Percentiles rank a stretch among this genome's conserved stretches.
These are phyloP conservation scores for Monochamus saltuarius DNA, from an alignment of 1,140 invertebrate species.

Conservation along the genomic window DNA sequence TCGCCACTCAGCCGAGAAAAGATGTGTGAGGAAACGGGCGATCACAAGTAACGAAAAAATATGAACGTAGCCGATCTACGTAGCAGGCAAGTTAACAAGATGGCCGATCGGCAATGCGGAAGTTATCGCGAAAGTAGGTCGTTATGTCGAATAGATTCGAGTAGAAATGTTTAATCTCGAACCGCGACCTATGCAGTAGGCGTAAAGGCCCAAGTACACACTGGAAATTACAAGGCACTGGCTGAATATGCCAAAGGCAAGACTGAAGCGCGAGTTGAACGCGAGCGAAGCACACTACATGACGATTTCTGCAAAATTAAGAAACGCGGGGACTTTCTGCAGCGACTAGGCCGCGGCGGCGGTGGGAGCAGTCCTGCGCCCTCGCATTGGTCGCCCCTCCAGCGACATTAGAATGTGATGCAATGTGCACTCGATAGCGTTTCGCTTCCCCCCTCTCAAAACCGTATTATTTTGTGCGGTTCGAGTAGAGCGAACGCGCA, in stretches of 20 bases:
- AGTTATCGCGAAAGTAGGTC: conserved; percentile 20
- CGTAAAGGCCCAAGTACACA: no score
- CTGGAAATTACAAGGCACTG: not conserved
- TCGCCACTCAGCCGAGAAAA: no score
- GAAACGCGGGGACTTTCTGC: conserved; percentile 25
- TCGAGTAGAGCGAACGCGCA: conserved; percentile 1
- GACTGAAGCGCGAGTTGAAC: not conserved
- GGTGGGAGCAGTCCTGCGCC: conserved; percentile 14
- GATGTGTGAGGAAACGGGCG: no score
- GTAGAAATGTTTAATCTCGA: no score
- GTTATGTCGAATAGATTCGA: no score
- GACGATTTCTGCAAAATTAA: conserved; percentile 29
- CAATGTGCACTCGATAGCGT: conserved; percentile 23
- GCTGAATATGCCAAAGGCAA: not conserved
- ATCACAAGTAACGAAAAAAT: no score
- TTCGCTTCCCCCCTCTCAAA: conserved; percentile 8
- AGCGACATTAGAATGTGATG: conserved; percentile 4
- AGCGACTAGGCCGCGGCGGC: conserved; percentile 14
- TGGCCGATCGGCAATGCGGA: conserved; percentile 14
- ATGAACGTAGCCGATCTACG: no score
- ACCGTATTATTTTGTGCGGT: conserved; percentile 27
- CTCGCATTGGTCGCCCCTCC: conserved; percentile 23
- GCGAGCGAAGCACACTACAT: conserved; percentile 17
- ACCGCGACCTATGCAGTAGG: no score
- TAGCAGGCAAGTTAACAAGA: conserved; percentile 3